A percentile compares a stretch with the other conserved stretches of the same genome.
These are phyloP conservation scores for Harpagus bidentatus DNA, from an alignment of 2,113 vertebrate species.

Conservation along the genomic window DNA sequence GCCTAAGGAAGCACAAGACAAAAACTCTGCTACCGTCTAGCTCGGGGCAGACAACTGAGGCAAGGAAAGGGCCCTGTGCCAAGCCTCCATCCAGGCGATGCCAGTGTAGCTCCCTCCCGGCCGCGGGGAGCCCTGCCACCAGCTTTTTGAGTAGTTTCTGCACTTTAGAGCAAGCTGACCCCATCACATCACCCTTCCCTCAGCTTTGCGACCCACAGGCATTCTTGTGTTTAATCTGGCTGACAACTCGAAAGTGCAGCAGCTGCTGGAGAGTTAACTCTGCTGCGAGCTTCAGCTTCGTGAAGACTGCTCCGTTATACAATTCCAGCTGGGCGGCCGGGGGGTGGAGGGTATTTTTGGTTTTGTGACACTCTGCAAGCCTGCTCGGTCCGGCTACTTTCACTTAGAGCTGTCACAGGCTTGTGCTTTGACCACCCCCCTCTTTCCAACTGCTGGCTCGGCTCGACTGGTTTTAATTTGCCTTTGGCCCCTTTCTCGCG, in stretches of 20 bases:
- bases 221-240: slow-evolving; percentile 17
- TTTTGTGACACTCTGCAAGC: neutral
- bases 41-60: neutral
- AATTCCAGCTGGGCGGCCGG: neutral
- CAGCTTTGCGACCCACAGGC: neutral
- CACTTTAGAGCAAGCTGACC: neutral
- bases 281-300: neutral
- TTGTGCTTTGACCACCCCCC: slow-evolving; percentile 4
- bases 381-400: neutral
- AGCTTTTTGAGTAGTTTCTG: neutral
- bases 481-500: slow-evolving; percentile 17
- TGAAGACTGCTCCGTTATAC: neutral
- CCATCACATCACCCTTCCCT: neutral
- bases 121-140: rapidly evolving
- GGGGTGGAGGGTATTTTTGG: neutral
- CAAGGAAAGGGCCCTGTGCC: neutral
- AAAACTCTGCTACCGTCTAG: neutral
- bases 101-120: neutral
- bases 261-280: slow-evolving; percentile 10
- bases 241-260: neutral
- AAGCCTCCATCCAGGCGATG: neutral
- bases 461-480: slow-evolving; percentile 66
- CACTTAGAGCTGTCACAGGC: slow-evolving; percentile 7
- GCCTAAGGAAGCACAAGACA: neutral
- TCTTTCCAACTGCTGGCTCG: slow-evolving; percentile 7